Percentiles rank a stretch among this genome's conserved stretches.
Evolutionary conservation across 1,140 invertebrate genomes (phyloP).

Genomic region (Drosophila repleta): DNA sequence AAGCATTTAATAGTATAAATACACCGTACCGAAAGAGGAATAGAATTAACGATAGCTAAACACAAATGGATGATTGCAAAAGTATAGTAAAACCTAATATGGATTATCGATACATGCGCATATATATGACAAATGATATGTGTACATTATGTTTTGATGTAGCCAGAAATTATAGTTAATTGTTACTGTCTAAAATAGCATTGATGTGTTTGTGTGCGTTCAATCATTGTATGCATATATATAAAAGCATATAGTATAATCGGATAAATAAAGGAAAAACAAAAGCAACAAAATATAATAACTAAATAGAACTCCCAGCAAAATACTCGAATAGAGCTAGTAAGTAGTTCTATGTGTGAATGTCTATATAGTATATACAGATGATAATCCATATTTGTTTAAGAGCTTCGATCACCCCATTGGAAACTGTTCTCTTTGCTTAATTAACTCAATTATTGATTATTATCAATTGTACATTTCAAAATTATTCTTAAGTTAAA

Average conservation of each 20-base stretch:
- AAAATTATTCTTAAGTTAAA: conserved; percentile 37
- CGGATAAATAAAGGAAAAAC: conserved; percentile 9
- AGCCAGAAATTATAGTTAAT: conserved; percentile 66
- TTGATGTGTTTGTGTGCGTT: conserved; percentile 31
- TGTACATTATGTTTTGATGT: conserved; percentile 29
- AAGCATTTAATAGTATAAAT: conserved; percentile 74
- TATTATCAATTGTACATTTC: conserved; percentile 49
- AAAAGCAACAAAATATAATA: not conserved
- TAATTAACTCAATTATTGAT: conserved; percentile 15
- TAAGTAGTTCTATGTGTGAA: conserved; percentile 21
- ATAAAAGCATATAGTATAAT: conserved; percentile 15
- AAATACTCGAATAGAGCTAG: conserved; percentile 5
- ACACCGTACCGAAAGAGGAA: conserved; percentile 5
- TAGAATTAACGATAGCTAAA: conserved; percentile 35
- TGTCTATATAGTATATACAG: conserved; percentile 22
- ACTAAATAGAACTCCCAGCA: conserved; percentile 15
- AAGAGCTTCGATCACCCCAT: conserved; percentile 1
- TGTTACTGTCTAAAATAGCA: conserved; percentile 61
- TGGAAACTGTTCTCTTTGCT: conserved; percentile 14
- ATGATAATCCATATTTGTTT: not conserved
- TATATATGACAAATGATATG: conserved; percentile 10
- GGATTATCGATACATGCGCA: conserved; percentile 15
- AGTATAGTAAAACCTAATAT: conserved; percentile 1
- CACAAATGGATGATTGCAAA: conserved; percentile 34
- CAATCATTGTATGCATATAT: conserved; percentile 19